These are phyloP conservation scores for Lasiurus cinereus DNA, from an alignment of 2,113 vertebrate species.

Conservation along the genomic window DNA sequence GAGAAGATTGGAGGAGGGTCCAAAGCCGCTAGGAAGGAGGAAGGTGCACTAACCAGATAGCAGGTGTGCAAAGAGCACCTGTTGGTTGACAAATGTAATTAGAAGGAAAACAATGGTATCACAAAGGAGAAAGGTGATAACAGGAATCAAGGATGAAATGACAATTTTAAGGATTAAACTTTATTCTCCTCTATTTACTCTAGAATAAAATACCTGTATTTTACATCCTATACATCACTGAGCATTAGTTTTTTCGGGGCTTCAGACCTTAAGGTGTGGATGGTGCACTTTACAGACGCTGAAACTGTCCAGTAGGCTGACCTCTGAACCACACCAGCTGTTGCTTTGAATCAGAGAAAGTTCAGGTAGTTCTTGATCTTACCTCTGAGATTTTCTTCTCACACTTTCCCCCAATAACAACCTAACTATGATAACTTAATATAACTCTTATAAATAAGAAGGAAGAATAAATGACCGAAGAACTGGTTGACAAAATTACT, in stretches of 20 bases:
- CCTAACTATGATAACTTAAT: not conserved
- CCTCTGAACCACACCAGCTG: rapidly evolving
- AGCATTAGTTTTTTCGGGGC: not conserved
- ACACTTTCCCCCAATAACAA: not conserved
- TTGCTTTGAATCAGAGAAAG: not conserved
- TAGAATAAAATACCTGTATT: not conserved
- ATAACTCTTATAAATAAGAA: not conserved
- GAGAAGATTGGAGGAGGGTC: not conserved
- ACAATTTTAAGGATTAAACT: not conserved
- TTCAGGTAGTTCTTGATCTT: not conserved
- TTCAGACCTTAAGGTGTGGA: not conserved
- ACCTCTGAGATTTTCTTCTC: slow-evolving; percentile 28
- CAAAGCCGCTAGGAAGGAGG: not conserved
- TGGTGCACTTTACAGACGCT: not conserved
- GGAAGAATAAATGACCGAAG: not conserved
- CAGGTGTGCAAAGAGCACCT: not conserved
- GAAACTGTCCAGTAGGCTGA: not conserved
- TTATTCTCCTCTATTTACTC: not conserved
- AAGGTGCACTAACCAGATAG: not conserved
- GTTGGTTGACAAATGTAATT: not conserved
- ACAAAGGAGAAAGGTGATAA: not conserved
- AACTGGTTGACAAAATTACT: slow-evolving; percentile 20
- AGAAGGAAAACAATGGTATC: not conserved
- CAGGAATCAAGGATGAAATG: not conserved
- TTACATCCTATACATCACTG: not conserved